Evolutionary conservation across 2,797 vertebrate genomes (phyloP), one percentile per base, ranked within the genome.

Genomic region (Gallirallus australis): DNA sequence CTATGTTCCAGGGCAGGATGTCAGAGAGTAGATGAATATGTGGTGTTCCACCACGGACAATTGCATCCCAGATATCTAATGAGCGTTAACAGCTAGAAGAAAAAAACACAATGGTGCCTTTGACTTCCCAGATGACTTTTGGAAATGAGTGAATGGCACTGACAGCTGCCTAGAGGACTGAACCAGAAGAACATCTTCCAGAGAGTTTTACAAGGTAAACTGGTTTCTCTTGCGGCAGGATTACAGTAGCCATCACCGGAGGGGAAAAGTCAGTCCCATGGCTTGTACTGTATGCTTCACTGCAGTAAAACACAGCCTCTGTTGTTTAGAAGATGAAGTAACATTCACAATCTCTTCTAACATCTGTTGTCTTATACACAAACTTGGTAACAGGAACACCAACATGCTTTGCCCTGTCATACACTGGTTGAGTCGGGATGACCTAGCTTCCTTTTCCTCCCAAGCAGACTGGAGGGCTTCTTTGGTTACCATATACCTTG

Each of bases 31-130:
- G 18, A 45, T 45, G 42, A 40, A 42, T 42, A 42, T 17, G 16
- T 17, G 42, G 42, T 12, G 37, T 27, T 47, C 27, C 35, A 28
- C 52, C 33, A 9, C 5, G 20, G 15, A 25, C 75, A 54, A 13
- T 9, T 8, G 3, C 16, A 15, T 17, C 39, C 25, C 42, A 23
- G 33, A 2, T 4, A 24, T 0, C 16, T 4, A 0, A 17, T 27
- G 16, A 13, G 21, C 2, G 3, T 18, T 12, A 25, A 6, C n/a
- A 30, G 15, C 39, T n/a, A 6, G 37, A 60, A 77, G 27, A 15
- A 31, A 52, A 72, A 30, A 48, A 48, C 21, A 20, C 7, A 2
- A 0, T 2, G 17, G 15, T 1, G 1, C 19, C 45, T 66, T 61
- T 12, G 37, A 11, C 31, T 57, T 31, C 27, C 27, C 30, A 8